These are phyloP conservation scores for Spatula clypeata DNA, from an alignment of 2,797 vertebrate genomes.

Conservation along the genomic window DNA sequence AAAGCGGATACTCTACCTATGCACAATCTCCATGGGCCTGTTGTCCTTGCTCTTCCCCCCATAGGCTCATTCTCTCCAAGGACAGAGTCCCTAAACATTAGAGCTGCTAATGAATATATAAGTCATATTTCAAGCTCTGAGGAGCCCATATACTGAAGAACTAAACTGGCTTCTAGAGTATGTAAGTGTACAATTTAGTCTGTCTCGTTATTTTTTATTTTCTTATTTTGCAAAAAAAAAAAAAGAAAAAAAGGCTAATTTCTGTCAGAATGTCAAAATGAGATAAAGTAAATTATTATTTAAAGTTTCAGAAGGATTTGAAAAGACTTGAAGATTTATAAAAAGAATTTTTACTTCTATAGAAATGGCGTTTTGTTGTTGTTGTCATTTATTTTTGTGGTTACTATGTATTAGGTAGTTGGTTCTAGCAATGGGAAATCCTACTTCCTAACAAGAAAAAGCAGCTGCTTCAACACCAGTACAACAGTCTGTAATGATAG, in stretches of 20 bases:
- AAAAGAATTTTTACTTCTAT: not conserved
- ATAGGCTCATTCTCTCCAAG: not conserved
- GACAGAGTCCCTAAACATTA: not conserved
- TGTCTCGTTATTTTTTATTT: not conserved
- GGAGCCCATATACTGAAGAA: not conserved
- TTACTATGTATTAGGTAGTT: not conserved
- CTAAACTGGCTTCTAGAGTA: not conserved
- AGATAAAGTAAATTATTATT: not conserved
- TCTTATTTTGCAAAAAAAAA: not conserved
- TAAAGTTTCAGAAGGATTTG: not conserved
- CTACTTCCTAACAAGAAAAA: not conserved
- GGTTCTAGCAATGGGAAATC: not conserved
- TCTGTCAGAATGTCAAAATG: slow-evolving; percentile 16
- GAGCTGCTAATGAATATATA: not conserved
- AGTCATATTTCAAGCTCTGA: not conserved
- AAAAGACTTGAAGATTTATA: not conserved
- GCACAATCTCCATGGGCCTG: fast-evolving
- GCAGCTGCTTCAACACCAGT: not conserved
- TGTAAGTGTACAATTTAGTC: not conserved
- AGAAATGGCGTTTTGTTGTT: not conserved
- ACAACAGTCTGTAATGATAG: not conserved
- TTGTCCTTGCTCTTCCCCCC: not conserved
- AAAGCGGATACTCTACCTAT: not conserved
- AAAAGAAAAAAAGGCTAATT: not conserved
- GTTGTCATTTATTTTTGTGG: not conserved